Evolutionary conservation across 2,888 invertebrate genomes (phyloP), one percentile per base, ranked within the genome.

Genomic region (Lochmaea crataegi): DNA sequence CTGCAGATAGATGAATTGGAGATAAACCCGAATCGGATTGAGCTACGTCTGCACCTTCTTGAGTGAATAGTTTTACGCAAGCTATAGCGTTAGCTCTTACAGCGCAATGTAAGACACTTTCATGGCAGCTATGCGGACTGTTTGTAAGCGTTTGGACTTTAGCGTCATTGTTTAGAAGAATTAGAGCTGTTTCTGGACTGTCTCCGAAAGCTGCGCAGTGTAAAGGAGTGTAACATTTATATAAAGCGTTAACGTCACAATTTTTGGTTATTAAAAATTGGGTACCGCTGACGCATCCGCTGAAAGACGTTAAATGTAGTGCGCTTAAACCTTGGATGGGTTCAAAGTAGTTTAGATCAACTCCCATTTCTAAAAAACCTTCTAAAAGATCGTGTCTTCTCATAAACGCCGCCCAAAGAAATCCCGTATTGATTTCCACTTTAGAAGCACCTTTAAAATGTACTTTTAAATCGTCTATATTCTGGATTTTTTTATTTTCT

Each of bases 141-240:
- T 91, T 92, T 57, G 93, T 91, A 71, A 92, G 88, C 75, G 91
- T 90, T 76, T 88, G 87, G 64, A 94, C 91, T 75, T 91, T 90
- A 68, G 94, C 92, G 22, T 93, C 93, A 76, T 90, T 90, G 76
- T 90, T 91, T 75, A 96, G 90, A 74, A 97, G 90, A 82, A 95
- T 90, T 86, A 92, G 92, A 70, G 94, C 93, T 14, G 95, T 94
- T 82, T 94, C 92, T 68, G 92, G 90, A 75, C 95, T 93, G 83
- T 96, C 94, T 14, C 96, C 95, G 87, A 96, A 95, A 45, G 96
- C 96, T 14, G 96, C 95, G 84, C 95, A 96, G 86, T 97, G 96
- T 73, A 97, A 89, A 0, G 96, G 95, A 61, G 94, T 93, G 84
- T 94, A 94, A 80, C 92, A 91, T 84, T 93, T 92, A 73, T 91